These are phyloP conservation scores for Drosophila niveifrons DNA, from an alignment of 2,888 invertebrate species.

Conservation along the genomic window DNA sequence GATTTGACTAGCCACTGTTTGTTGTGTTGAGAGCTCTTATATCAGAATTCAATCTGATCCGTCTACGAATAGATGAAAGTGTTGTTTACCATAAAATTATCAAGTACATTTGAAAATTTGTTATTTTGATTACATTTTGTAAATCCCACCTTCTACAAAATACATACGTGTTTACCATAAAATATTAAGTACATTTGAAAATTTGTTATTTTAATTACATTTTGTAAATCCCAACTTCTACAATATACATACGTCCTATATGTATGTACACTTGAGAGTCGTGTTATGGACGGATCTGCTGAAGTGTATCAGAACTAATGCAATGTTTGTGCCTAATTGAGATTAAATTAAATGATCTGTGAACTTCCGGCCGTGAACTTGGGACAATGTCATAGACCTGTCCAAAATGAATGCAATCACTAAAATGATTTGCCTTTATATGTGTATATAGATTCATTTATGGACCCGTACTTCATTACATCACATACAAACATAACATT, in stretches of 20 bases:
- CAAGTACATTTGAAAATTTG: slow-evolving; percentile 3
- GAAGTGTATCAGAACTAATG: slow-evolving; percentile 32
- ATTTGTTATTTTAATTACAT: slow-evolving; percentile 16
- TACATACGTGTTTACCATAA: slow-evolving; percentile 1
- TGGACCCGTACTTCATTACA: neutral
- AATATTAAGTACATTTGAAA: slow-evolving; percentile 10
- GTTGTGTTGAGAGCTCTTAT: neutral
- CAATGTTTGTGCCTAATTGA: slow-evolving; percentile 34
- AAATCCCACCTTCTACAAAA: too few relatives aligned
- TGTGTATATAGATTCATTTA: neutral
- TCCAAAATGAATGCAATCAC: slow-evolving; percentile 39
- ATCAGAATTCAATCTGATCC: neutral
- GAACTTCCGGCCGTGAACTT: slow-evolving; percentile 60
- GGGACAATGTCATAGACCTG: slow-evolving; percentile 26
- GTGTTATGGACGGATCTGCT: slow-evolving; percentile 13
- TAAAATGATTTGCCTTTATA: slow-evolving; percentile 8
- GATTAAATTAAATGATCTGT: slow-evolving; percentile 50
- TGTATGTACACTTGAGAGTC: neutral
- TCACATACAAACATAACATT: slow-evolving; percentile 2
- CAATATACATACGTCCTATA: slow-evolving; percentile 4
- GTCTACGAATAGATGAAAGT: neutral
- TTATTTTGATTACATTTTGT: slow-evolving; percentile 23
- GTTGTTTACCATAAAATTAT: slow-evolving; percentile 12
- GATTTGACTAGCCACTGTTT: neutral
- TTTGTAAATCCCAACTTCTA: slow-evolving; percentile 24